phyloP scores from a whole-genome alignment of 2,797 vertebrate species.

The Syndactyla subalaris region DNA sequence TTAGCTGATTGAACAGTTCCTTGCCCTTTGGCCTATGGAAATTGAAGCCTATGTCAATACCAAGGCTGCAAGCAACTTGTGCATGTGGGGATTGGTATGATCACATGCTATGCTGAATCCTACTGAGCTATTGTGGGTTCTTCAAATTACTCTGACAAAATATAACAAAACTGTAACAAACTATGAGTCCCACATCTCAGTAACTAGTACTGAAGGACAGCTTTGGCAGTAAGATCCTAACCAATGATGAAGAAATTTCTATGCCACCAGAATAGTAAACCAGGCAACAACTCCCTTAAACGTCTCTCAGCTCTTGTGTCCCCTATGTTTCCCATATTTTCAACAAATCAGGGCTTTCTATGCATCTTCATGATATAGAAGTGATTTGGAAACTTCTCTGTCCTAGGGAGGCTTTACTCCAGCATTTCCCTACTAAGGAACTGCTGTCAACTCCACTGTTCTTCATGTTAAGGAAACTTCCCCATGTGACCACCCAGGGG shows the following conservation, averaged over 20 bases:
- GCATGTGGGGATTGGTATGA: neutral
- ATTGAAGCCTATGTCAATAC: neutral
- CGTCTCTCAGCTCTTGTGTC: accelerated
- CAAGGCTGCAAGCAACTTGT: neutral
- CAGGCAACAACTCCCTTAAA: neutral
- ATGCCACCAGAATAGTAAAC: neutral
- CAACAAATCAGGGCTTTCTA: accelerated
- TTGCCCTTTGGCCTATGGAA: neutral
- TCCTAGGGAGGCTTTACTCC: neutral
- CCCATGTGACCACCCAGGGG: neutral
- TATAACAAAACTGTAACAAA: neutral
- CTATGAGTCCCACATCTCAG: neutral
- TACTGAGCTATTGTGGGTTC: neutral
- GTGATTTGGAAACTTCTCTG: neutral
- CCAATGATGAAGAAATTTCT: neutral
- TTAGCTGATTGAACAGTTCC: neutral
- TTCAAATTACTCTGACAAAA: neutral
- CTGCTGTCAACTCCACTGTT: neutral
- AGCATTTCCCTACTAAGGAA: accelerated
- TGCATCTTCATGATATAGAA: neutral
- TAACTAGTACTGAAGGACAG: neutral
- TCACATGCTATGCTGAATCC: neutral
- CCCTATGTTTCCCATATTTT: neutral
- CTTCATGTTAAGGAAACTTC: neutral
- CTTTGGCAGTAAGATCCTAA: neutral